Evolutionary conservation across 2,888 invertebrate species (phyloP), one percentile per base, ranked within the genome.

Genomic region (Aproaerema taeniolella): DNA sequence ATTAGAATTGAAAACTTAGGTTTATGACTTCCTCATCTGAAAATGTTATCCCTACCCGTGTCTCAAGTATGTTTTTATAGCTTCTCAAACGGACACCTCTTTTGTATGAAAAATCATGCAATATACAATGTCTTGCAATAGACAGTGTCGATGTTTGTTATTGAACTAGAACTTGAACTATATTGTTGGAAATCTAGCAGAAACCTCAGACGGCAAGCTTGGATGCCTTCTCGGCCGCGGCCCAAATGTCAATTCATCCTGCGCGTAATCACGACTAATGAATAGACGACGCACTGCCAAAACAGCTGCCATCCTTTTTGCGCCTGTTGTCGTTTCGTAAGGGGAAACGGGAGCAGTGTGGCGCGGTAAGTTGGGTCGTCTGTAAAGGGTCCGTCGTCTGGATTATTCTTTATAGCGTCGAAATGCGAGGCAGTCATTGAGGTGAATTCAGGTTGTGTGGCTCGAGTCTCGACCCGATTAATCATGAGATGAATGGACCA

Each of bases 241-340:
- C 78, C 80, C 80, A 73, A 70, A 78, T 82, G 82, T 82, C 82
- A 82, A 81, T 81, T 82, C 79, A 80, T 80, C 80, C 78, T 72
- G 64, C 52, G 56, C 68, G 63, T 80, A 80, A 77, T 77, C 78
- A 72, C 75, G 63, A 79, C 85, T 86, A 86, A 86, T 86, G 85
- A 86, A 80, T 80, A 79, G 82, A 69, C 68, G 78, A 52, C 62
- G 67, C 54, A 52, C 55, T 66, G 61, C 62, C 72, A 67, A 65
- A 78, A 62, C 47, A 64, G 53, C 45, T 47, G 49, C 62, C 53
- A 55, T 83, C 85, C 68, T 76, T 55, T 49, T 86, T 69, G 46
- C 52, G 41, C 74, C 12, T 55, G 49, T 42, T 49, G 51, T 46
- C 45, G 41, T 41, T 38, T 40, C 62, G 50, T 52, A 61, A 58